Percentiles rank a stretch among this genome's conserved stretches.
Evolutionary conservation across 1,140 invertebrate species (phyloP).

Genomic region (Drosophila sp.): DNA sequence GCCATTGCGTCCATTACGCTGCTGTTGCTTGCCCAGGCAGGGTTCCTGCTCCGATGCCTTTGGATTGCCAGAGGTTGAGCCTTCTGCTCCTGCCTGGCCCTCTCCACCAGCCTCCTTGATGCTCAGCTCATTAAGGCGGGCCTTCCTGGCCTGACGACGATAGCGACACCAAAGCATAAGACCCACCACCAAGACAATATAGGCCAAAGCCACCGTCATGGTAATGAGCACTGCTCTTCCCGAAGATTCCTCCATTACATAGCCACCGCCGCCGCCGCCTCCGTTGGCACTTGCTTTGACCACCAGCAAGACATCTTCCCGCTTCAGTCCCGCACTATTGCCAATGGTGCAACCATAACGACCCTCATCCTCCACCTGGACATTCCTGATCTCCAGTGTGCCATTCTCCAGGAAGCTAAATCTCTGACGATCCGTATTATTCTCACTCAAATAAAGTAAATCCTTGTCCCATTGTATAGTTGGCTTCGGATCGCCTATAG

Average conservation of each 20-base stretch:
- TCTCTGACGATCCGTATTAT: slow-evolving; percentile 83
- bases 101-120: slow-evolving; percentile 71
- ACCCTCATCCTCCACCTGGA: slow-evolving; percentile 91
- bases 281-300: slow-evolving; percentile 85
- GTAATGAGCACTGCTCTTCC: slow-evolving; percentile 94
- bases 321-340: slow-evolving; percentile 93
- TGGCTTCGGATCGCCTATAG: slow-evolving; percentile 93
- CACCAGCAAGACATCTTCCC: slow-evolving; percentile 91
- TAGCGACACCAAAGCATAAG: slow-evolving; percentile 96
- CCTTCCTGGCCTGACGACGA: slow-evolving; percentile 84
- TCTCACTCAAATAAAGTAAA: slow-evolving; percentile 84
- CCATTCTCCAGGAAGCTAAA: slow-evolving; percentile 92
- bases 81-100: slow-evolving; percentile 43
- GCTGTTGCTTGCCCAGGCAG: slow-evolving; percentile 81
- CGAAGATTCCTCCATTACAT: slow-evolving; percentile 81
- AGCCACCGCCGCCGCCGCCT: slow-evolving; percentile 84
- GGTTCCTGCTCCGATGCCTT: slow-evolving; percentile 80
- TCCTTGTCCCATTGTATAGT: slow-evolving; percentile 96
- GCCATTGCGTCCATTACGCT: slow-evolving; percentile 71
- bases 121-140: slow-evolving; percentile 67
- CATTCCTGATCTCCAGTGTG: slow-evolving; percentile 91
- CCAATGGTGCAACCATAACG: slow-evolving; percentile 96
- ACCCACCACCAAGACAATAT: slow-evolving; percentile 95
- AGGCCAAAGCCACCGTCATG: slow-evolving; percentile 94
- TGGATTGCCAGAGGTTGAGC: slow-evolving; percentile 57